phyloP scores from a whole-genome alignment of 2,797 vertebrate species.

The Tinamus major region DNA sequence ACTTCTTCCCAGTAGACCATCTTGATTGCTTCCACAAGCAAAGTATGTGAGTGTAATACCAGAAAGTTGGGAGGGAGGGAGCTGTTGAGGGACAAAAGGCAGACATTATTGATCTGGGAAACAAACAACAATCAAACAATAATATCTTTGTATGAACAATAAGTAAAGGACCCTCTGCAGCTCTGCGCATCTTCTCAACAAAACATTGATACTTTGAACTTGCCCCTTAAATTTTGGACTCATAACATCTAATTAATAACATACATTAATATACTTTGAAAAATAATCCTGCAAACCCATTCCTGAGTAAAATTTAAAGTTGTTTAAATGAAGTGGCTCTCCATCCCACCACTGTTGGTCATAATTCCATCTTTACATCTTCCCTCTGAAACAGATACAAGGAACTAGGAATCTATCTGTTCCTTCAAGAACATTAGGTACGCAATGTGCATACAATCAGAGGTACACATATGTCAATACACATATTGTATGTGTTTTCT shows the following conservation, averaged over 20 bases:
- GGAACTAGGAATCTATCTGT: neutral
- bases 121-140: neutral
- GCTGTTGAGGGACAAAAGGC: fast-evolving
- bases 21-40: neutral
- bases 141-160: neutral
- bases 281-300: neutral
- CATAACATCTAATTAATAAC: neutral
- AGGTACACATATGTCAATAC: neutral
- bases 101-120: neutral
- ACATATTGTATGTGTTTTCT: neutral
- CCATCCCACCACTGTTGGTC: neutral
- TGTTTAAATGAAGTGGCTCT: neutral
- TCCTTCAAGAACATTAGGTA: neutral
- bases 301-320: neutral
- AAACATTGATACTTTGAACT: neutral
- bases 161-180: neutral
- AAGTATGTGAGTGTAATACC: neutral
- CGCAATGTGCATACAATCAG: neutral
- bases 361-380: neutral
- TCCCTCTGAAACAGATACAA: neutral
- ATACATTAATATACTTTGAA: neutral
- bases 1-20: neutral
- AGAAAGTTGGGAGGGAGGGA: neutral
- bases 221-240: neutral
- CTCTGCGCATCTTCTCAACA: neutral